phyloP scores from a whole-genome alignment of 2,113 vertebrate species.

The Symphodus melops region DNA sequence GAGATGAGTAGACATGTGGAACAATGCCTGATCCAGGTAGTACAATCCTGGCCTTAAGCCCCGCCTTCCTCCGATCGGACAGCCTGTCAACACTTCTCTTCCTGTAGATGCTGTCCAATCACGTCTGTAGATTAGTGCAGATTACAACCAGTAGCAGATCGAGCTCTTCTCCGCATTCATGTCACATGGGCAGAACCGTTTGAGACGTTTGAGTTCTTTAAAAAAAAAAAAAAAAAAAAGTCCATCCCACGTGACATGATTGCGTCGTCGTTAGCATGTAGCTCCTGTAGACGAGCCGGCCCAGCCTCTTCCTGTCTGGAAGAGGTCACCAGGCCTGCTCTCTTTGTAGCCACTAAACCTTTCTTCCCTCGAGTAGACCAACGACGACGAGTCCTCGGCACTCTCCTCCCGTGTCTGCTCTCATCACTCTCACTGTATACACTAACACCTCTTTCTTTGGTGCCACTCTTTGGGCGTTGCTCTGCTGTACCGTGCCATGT shows the following conservation, averaged over 20 bases:
- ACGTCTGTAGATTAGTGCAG: slow-evolving; percentile 5
- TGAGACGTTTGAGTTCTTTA: too few relatives aligned
- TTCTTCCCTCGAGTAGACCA: slow-evolving; percentile 10
- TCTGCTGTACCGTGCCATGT: slow-evolving; percentile 12
- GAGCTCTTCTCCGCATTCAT: slow-evolving; percentile 30
- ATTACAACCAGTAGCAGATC: slow-evolving; percentile 22
- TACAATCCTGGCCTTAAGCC: slow-evolving; percentile 65
- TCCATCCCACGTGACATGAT: slow-evolving; percentile 52
- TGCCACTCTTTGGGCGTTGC: not conserved
- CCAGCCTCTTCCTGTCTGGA: not conserved
- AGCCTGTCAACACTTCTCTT: slow-evolving; percentile 63
- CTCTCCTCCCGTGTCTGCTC: slow-evolving; percentile 18
- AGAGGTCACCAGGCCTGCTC: not conserved
- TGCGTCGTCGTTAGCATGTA: slow-evolving; percentile 39
- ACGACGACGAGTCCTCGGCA: not conserved
- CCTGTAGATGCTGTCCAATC: slow-evolving; percentile 55
- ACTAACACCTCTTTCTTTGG: slow-evolving; percentile 25
- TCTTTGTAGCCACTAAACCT: not conserved
- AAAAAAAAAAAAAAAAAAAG: too few relatives aligned
- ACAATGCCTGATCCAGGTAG: slow-evolving; percentile 99
- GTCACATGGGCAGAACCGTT: slow-evolving; percentile 44
- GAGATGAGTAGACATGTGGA: slow-evolving; percentile 99
- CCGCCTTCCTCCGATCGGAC: slow-evolving; percentile 70
- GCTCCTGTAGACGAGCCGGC: not conserved
- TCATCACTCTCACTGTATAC: slow-evolving; percentile 13